Conservation (phyloP, 1,140 invertebrate genomes). For the Drosophila ohnishii region DNA sequence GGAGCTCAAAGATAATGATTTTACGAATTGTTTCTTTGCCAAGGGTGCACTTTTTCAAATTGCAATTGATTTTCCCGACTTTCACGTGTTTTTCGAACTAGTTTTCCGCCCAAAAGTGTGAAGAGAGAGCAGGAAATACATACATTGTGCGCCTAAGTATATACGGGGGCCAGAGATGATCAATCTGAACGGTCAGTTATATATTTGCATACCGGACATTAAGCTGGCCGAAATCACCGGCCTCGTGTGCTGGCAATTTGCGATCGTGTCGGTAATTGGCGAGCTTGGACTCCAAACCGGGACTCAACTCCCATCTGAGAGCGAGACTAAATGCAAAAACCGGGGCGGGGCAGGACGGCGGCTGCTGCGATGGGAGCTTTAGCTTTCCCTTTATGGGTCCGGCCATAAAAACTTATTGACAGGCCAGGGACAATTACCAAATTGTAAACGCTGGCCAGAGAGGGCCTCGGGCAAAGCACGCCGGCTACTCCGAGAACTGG, state of each 20-base stretch:
- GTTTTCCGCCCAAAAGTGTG: not conserved
- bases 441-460: constrained; percentile 61
- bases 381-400: constrained; percentile 55
- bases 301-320: constrained; percentile 12
- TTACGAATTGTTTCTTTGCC: not conserved
- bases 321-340: constrained; percentile 26
- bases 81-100: not conserved
- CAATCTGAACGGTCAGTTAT: constrained; percentile 18
- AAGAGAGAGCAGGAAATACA: constrained; percentile 18
- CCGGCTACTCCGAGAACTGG: constrained; percentile 19
- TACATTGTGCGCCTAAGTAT: constrained; percentile 24
- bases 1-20: not conserved
- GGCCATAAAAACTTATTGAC: constrained; percentile 75
- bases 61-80: constrained; percentile 4
- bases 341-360: not conserved
- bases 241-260: constrained; percentile 51
- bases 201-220: constrained; percentile 62
- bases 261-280: constrained; percentile 72
- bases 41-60: not conserved
- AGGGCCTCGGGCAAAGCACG: constrained; percentile 61
- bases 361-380: constrained; percentile 27
- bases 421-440: constrained; percentile 71
- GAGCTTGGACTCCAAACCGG: constrained; percentile 17
- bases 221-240: constrained; percentile 51
- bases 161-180: constrained; percentile 24